Percentiles rank a stretch among this genome's conserved stretches.
phyloP scores from a whole-genome alignment of 2,113 vertebrate species.

The Peromyscus polionotus region DNA sequence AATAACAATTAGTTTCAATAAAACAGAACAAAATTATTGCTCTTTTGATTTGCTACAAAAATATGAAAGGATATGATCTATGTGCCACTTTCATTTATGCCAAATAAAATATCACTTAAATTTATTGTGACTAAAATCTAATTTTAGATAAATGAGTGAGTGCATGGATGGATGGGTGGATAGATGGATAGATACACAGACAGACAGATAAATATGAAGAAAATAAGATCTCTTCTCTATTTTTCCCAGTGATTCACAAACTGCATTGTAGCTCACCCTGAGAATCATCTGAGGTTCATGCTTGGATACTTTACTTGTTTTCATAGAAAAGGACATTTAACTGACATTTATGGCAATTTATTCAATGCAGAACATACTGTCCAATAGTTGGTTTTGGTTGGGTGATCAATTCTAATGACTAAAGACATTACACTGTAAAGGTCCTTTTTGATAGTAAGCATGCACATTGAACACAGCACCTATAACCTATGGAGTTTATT shows the following conservation, averaged over 20 bases:
- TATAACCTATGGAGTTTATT: not conserved
- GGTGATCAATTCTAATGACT: not conserved
- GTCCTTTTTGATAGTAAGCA: not conserved
- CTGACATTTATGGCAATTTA: not conserved
- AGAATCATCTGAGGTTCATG: not conserved
- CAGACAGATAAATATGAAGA: not conserved
- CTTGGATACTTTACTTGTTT: not conserved
- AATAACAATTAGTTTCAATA: not conserved
- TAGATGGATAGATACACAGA: too few species aligned
- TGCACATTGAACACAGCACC: not conserved
- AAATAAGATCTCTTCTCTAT: not conserved
- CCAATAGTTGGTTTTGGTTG: not conserved
- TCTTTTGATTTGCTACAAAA: not conserved
- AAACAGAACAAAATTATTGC: not conserved
- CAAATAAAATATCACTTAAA: not conserved
- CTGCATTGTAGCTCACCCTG: not conserved
- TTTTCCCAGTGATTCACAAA: not conserved
- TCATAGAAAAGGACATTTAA: not conserved
- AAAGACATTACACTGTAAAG: not conserved
- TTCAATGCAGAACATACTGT: not conserved
- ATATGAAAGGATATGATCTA: not conserved
- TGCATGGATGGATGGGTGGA: not conserved
- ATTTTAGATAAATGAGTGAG: not conserved
- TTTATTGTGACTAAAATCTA: not conserved
- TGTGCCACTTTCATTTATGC: not conserved